Base-by-base conservation (phyloP, 1,140 invertebrate species). In the Cyphomyrmex costatus region DNA sequence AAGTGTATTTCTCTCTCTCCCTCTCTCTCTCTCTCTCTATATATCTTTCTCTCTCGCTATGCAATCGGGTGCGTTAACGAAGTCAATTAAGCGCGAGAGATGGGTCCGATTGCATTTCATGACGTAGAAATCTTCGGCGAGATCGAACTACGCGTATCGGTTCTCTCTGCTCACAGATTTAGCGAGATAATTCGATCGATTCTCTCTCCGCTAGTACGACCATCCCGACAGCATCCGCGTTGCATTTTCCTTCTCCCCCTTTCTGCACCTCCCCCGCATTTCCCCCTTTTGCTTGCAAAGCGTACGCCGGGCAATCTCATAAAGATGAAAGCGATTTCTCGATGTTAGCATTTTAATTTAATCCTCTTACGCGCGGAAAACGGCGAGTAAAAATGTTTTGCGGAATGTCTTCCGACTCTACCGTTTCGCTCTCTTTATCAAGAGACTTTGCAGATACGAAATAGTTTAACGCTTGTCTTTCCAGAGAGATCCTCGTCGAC, bases 321-420 rank as follows among this genome's bases (percentile, higher is more conserved):
- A 83, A 83, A 83, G 79, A 83, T 83, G 79, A 83, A 83, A 83
- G 79, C 79, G 79, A 83, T 83, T 83, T 83, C 79, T 61, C 79
- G 79, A 83, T 83, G 79, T 83, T 83, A 60, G 79, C 79, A 70
- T 83, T 83, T 83, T 83, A 83, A 83, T 83, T 83, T 83, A 83
- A 83, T 83, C 79, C 53, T 83, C 79, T 83, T 83, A 74, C 79
- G 79, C 68, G 68, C 66, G 79, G 79, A 49, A 73, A 83, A 73
- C 79, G 51, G 79, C 79, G 53, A 83, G 79, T 70, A 61, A 73
- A 73, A 82, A 83, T 83, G 68, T 83, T 83, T 83, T 83, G 79
- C 56, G 79, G 68, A 83, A 73, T 70, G 68, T 73, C 79, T 83
- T 83, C 66, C 79, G 68, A 61, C 42, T 61, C 24, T 42, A 7